Evolutionary conservation across 2,888 invertebrate genomes (phyloP).

Genomic region (Conus canariensis): DNA sequence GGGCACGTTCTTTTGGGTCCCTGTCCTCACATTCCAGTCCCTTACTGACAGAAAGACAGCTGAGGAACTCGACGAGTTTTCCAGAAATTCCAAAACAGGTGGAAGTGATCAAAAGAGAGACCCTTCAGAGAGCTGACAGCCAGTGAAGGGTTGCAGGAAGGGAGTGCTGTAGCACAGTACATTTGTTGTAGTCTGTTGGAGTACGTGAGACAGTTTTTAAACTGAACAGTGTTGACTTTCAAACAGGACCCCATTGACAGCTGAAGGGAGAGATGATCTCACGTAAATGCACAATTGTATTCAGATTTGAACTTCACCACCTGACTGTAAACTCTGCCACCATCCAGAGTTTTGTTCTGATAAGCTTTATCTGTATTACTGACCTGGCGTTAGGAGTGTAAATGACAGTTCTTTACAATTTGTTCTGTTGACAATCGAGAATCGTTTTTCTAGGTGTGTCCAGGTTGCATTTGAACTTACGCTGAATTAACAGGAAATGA

Average conservation of each 20-base stretch:
- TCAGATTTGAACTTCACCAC: not conserved
- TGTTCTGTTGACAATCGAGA: too few relatives aligned
- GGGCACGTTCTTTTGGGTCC: not conserved
- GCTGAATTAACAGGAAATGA: too few relatives aligned
- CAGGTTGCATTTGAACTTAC: too few relatives aligned
- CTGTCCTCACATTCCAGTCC: conserved; percentile 20
- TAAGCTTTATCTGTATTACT: too few relatives aligned
- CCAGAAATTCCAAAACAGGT: not conserved
- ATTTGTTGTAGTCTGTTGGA: not conserved
- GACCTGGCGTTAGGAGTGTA: too few relatives aligned
- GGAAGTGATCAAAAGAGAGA: not conserved
- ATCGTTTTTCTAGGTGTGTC: too few relatives aligned
- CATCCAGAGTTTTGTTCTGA: too few relatives aligned
- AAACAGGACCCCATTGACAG: too few relatives aligned
- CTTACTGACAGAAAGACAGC: not conserved
- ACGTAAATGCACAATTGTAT: not conserved
- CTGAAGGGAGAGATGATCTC: not conserved
- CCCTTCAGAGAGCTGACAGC: conserved; percentile 16
- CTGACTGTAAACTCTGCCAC: not conserved
- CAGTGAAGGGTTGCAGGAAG: not conserved
- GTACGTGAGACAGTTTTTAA: too few relatives aligned
- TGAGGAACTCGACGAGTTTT: conserved; percentile 27
- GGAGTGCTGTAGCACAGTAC: not conserved
- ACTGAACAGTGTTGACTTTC: too few relatives aligned
- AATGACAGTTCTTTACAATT: too few relatives aligned